phyloP scores from a whole-genome alignment of 2,113 vertebrate genomes.

The Mus spicilegus region DNA sequence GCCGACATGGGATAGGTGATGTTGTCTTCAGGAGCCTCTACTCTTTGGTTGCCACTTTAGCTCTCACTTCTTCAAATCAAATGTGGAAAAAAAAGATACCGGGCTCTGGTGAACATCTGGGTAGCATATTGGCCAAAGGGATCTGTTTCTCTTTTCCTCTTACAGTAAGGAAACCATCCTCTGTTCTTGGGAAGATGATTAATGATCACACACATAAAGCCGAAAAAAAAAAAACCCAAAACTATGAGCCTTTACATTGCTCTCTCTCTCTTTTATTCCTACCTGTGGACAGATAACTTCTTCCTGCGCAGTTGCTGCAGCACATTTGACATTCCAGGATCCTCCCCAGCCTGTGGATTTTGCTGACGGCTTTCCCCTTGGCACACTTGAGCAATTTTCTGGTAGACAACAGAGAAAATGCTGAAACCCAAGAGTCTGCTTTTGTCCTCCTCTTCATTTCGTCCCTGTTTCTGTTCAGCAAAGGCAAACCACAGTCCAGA shows the following conservation, averaged over 20 bases:
- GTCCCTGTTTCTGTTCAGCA: not conserved
- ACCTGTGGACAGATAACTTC: conserved; percentile 67
- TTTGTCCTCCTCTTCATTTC: conserved; percentile 31
- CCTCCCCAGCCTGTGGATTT: conserved; percentile 19
- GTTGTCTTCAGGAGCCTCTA: conserved; percentile 42
- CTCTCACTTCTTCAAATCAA: conserved; percentile 62
- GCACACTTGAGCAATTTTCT: conserved; percentile 21
- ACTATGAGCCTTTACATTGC: conserved; percentile 42
- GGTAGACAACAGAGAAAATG: not conserved
- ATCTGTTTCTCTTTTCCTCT: conserved; percentile 79
- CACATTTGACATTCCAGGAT: conserved; percentile 38
- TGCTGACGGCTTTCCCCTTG: conserved; percentile 10
- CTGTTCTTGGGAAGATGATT: conserved; percentile 78
- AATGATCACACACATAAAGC: conserved; percentile 78
- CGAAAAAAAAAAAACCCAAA: conserved; percentile 32
- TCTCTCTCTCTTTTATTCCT: not conserved
- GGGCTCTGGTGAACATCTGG: conserved; percentile 77
- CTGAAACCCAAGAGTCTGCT: conserved; percentile 35
- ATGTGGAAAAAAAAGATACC: not conserved
- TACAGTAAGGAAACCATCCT: conserved; percentile 61
- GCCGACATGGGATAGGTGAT: not conserved
- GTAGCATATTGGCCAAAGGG: conserved; percentile 73
- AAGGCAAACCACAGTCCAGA: conserved; percentile 58
- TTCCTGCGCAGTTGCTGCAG: conserved; percentile 59
- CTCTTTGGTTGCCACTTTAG: conserved; percentile 44